phyloP scores from a whole-genome alignment of 2,888 invertebrate species.

The Drepanosiphum platanoidis region DNA sequence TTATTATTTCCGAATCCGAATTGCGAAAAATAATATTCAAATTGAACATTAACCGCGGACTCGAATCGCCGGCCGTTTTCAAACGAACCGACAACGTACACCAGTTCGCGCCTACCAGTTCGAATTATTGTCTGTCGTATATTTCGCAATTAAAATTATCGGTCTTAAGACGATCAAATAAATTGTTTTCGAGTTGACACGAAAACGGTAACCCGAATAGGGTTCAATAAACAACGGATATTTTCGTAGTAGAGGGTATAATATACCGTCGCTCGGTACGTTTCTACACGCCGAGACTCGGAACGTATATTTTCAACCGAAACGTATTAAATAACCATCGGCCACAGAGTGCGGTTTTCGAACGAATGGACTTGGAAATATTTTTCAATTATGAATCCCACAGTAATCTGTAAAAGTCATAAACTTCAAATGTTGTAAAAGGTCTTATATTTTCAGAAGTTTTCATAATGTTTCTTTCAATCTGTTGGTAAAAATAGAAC shows the following conservation, averaged over 20 bases:
- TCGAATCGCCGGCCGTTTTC: not conserved
- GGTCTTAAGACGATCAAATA: not conserved
- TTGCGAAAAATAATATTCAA: constrained; percentile 1
- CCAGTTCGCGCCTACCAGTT: not conserved
- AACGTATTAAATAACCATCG: not conserved
- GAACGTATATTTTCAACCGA: too few species aligned
- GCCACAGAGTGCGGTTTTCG: not conserved
- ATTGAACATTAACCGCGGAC: not conserved
- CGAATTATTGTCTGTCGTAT: not conserved
- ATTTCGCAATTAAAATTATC: not conserved
- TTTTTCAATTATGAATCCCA: constrained; percentile 31
- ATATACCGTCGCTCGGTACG: too few species aligned
- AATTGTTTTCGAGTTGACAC: too few species aligned
- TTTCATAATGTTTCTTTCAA: not conserved
- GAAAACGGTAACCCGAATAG: too few species aligned
- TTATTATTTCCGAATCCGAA: not conserved
- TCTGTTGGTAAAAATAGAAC: not conserved
- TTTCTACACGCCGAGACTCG: too few species aligned
- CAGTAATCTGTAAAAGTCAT: constrained; percentile 3
- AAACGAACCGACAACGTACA: not conserved
- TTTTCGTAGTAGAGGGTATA: too few species aligned
- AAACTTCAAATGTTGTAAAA: constrained; percentile 19
- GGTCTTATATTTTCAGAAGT: constrained; percentile 12
- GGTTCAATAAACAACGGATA: too few species aligned
- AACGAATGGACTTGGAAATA: constrained; percentile 18